phyloP scores from a whole-genome alignment of 1,140 invertebrate species.

The Wiebesia pumilae region DNA sequence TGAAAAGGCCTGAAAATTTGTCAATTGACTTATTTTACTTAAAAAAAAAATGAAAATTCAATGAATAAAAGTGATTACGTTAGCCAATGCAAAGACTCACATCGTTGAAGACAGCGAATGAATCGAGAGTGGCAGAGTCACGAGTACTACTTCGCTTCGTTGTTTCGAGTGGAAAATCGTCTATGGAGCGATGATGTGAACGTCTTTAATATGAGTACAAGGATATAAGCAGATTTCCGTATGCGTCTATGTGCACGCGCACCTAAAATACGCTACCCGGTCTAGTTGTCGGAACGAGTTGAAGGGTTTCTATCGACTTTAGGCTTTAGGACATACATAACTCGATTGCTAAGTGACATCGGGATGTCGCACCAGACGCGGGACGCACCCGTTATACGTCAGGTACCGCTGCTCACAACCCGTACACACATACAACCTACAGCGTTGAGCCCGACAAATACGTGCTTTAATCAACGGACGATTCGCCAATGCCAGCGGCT shows the following conservation, averaged over 20 bases:
- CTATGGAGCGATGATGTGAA: not conserved
- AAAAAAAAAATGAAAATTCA: not conserved
- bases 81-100: not conserved
- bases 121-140: not conserved
- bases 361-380: not conserved
- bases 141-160: not conserved
- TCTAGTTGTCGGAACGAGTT: not conserved
- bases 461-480: conserved; percentile 27
- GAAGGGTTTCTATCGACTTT: not conserved
- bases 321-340: not conserved
- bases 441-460: not conserved
- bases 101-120: not conserved
- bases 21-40: too few species aligned
- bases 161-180: not conserved
- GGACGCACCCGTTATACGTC: not conserved
- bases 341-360: conserved; percentile 5
- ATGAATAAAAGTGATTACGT: not conserved
- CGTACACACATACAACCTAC: not conserved
- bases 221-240: not conserved
- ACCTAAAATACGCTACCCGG: too few species aligned
- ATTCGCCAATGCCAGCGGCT: not conserved
- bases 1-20: too few species aligned
- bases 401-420: not conserved
- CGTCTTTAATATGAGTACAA: not conserved
- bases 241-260: not conserved